phyloP scores from a whole-genome alignment of 2,113 vertebrate species.

The Oceanodroma tethys region DNA sequence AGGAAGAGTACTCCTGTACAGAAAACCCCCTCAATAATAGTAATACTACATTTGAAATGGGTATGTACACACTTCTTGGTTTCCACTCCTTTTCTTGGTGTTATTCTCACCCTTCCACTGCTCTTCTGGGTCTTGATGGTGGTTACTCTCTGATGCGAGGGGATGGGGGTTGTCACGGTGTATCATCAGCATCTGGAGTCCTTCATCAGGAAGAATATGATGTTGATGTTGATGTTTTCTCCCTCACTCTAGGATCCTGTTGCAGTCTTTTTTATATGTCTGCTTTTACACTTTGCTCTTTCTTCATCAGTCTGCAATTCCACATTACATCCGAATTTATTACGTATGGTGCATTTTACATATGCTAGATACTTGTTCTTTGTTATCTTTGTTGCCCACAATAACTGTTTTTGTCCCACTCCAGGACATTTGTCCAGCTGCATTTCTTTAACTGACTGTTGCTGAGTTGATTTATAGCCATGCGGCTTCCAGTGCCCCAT shows the following conservation, averaged over 20 bases:
- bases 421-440: background rate
- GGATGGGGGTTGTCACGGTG: fast-evolving
- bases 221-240: background rate
- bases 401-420: background rate
- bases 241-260: background rate
- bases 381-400: background rate
- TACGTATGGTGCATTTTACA: background rate
- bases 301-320: background rate
- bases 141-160: background rate
- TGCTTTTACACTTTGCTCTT: background rate
- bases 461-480: background rate
- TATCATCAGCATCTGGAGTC: background rate
- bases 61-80: background rate
- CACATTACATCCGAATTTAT: background rate
- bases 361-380: background rate
- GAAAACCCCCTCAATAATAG: background rate
- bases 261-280: background rate
- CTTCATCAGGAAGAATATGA: background rate
- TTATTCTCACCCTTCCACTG: background rate
- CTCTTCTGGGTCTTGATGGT: background rate
- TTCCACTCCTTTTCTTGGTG: background rate
- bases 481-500: background rate
- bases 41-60: background rate
- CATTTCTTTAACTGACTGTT: background rate
- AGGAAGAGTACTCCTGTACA: background rate